Evolutionary conservation across 92 coral and sea anemone genomes (phyloP), one percentile per base, ranked within the genome.

Genomic region (Epizoanthus scotinus): DNA sequence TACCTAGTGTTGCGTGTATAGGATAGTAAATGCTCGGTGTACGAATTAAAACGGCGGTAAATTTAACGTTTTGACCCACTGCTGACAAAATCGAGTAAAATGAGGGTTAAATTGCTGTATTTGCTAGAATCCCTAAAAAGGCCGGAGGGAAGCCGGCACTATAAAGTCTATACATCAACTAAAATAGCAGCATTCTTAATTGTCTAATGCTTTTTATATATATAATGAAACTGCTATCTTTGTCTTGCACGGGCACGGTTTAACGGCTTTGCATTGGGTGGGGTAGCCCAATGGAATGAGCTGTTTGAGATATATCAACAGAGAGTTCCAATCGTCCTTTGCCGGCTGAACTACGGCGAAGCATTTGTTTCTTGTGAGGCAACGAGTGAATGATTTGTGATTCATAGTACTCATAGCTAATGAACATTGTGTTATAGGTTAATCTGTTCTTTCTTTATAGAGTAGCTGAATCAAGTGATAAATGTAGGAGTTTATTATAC

Each of bases 71-170:
- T 29, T 2, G 10, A 64, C 70, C 29, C 36, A 20, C 70, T 64
- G 70, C 34, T 38, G 70, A 28, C 2, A 29, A 64, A 64, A 64
- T 15, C 18, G 36, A 34, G 7, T n/a, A 34, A 64, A 64, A 64
- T 14, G 2, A 64, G 47, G 10, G 3, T 28, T 27, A 63, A 63
- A 18, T 27, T 27, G 67, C 27, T 63, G 40, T 2, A 27, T 63
- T 60, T 62, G 31, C 25, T 62, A 12, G 31, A 31, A 62, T 13
- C 0, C 67, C 25, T 62, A 24, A 26, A 62, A 62, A 26, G 67
- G 36, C 67, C 67, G 17, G 6, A 19, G n/a, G 67, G 8, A 62
- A 34, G 36, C 70, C 42, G 44, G 70, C 19, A 64, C 70, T 64
- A 20, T 64, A 9, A 47, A 47, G 52, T 47, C 52, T 47, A 47